Base-by-base conservation (phyloP, 1,140 invertebrate genomes). In the Danaus plexippus region DNA sequence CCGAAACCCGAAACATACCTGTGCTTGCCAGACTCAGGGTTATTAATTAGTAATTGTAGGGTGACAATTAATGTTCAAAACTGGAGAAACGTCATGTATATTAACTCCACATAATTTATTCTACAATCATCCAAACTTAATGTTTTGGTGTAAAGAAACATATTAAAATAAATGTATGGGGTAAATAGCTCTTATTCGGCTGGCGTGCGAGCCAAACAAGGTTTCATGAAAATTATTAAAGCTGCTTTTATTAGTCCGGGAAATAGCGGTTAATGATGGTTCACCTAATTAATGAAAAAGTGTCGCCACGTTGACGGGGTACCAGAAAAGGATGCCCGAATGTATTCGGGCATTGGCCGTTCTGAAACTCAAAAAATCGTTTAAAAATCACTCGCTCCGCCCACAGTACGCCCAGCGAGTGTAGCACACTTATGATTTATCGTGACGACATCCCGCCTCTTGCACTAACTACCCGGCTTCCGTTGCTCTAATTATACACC, bases 321-420 rank as follows among this genome's bases (percentile, higher is more conserved):
- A 70, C 75, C 79, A 73, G 78, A 81, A 81, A 84, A 80, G 80
- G 80, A 77, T 71, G 70, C 69, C 66, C 67, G 73, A 76, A 73
- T 75, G 64, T 73, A 75, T 62, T 66, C 75, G 75, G 68, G 72
- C 77, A 82, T 83, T 84, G 80, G 83, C 73, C 73, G 74, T 68
- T 59, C 67, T 62, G 69, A 71, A 72, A 76, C 74, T 83, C 80
- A 86, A 86, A 84, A 86, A 86, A 86, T 74, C 73, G 80, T 84
- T 86, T 84, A 86, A 83, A 86, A 86, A 81, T 86, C 75, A 80
- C 71, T 84, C 73, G 83, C 80, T 67, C 80, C 80, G 78, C 83
- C 83, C 72, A 69, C 72, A 61, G 67, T 73, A 74, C 82, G 80
- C 80, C 80, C 79, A 76, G 63, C 63, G 71, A 77, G 71, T 80